Base-by-base conservation (phyloP, 2,888 invertebrate genomes). In the Hymenopus coronatus region DNA sequence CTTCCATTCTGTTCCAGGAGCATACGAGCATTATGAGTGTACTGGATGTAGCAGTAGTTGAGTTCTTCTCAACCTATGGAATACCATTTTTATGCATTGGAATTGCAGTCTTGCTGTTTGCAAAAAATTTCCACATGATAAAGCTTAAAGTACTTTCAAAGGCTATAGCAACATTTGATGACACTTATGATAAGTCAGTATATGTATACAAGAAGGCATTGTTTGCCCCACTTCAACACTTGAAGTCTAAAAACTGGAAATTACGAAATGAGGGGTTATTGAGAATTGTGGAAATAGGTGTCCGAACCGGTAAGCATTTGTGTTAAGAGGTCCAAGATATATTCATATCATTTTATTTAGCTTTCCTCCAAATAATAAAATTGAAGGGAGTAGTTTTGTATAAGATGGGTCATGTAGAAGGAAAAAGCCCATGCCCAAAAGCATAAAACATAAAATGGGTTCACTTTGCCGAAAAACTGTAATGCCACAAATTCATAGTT, bases 241-340 rank as follows among this genome's bases (percentile, higher is more conserved):
- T 88, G 28, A 27, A n/a, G 30, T 88, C 88, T 28, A 25, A 27
- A 28, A 83, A 88, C 30, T 88, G 88, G 88, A 83, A 88, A 82
- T 83, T 88, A 7, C 82, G n/a, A 28, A 88, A 88, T 46, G 82
- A 88, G 28, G 88, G 88, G 7, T 40, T 83, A 4, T 33, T 88
- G 15, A 27, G 88, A 14, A 83, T 88, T 27, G 27, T 88, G 88
- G 88, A 88, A 27, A 88, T 88, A 14, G 88, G 88, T 12, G 70
- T 88, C 33, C 70, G 88, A 28, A 88, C 83, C 40, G 88, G 88
- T 88, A 27, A 46, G 82, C 9, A n/a, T 85, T 27, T 85, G 28
- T n/a, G 9, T 82, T 8, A 27, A 25, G 7, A 6, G n/a, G 6
- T 81, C 3, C 14, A 3, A 8, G 12, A 82, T 2, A 27, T 82